Evolutionary conservation across 1,140 invertebrate genomes (phyloP).

Genomic region (Matsumurasca onukii): DNA sequence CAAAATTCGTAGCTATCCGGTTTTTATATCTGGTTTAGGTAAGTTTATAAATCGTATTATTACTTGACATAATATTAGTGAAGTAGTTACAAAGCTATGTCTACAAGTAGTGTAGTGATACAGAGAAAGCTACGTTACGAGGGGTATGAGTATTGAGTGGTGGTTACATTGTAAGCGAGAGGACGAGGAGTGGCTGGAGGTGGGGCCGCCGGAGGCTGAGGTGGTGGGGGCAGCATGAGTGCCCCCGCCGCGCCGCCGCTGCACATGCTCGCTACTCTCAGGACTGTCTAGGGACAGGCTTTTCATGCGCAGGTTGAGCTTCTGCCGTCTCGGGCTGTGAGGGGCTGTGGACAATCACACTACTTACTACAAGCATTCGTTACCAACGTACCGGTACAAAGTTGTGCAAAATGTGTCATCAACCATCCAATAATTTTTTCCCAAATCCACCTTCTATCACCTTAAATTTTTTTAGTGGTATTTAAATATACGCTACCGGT

Average conservation of each 20-base stretch:
- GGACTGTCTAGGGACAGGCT: slow-evolving; percentile 94
- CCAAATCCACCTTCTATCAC: no score
- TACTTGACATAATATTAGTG: no score
- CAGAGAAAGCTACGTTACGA: no score
- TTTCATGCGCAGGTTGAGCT: slow-evolving; percentile 96
- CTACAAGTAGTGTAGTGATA: no score
- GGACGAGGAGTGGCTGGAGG: slow-evolving; percentile 50
- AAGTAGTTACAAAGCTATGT: no score
- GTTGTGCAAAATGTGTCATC: no score
- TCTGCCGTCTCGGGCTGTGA: slow-evolving; percentile 92
- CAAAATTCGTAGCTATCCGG: no score
- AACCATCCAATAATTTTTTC: no score
- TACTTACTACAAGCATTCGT: slow-evolving; percentile 19
- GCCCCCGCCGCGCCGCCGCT: slow-evolving; percentile 67
- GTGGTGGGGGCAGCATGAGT: slow-evolving; percentile 52
- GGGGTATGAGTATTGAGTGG: slow-evolving; percentile 14
- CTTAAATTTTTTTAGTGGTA: no score
- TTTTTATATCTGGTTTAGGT: no score
- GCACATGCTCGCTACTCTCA: slow-evolving; percentile 84
- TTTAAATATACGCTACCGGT: no score
- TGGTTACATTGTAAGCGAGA: slow-evolving; percentile 53
- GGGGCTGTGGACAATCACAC: slow-evolving; percentile 65
- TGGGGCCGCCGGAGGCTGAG: slow-evolving; percentile 57
- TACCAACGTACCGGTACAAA: neutral
- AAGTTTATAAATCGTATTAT: no score